Conservation (phyloP, 2,113 vertebrate species). For the Mus spicilegus region DNA sequence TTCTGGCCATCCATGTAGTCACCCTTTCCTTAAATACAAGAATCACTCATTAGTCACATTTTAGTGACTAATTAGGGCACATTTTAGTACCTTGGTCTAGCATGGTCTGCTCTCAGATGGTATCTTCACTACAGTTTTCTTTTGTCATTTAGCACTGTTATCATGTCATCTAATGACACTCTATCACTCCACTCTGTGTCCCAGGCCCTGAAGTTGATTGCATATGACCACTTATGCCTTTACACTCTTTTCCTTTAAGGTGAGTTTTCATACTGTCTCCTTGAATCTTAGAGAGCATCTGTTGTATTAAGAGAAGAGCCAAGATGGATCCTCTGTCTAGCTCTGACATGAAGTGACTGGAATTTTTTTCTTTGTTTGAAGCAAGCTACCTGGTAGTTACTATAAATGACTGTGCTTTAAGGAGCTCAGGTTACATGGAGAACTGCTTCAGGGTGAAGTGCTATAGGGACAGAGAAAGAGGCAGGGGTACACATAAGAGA, state of each 20-base stretch:
- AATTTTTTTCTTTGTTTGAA: conserved; percentile 2
- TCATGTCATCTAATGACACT: neutral
- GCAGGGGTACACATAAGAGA: neutral
- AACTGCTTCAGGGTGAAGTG: neutral
- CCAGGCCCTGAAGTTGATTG: neutral
- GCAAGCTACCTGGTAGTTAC: neutral
- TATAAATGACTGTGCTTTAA: neutral
- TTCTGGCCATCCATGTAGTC: neutral
- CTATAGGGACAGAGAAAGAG: neutral
- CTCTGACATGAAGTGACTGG: neutral
- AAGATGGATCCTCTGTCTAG: neutral
- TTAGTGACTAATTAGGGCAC: no score
- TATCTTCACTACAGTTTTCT: conserved; percentile 16
- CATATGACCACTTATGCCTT: neutral
- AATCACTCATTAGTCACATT: neutral
- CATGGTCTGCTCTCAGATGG: neutral
- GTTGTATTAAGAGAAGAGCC: neutral
- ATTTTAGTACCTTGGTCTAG: neutral
- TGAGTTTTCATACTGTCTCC: neutral
- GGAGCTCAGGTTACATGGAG: neutral
- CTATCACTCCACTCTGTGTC: neutral
- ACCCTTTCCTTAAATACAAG: neutral
- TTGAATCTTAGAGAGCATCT: neutral
- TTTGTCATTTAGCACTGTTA: conserved; percentile 35
- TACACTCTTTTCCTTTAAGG: neutral